A percentile compares a stretch with the other conserved stretches of the same genome.
Evolutionary conservation across 1,140 invertebrate species (phyloP).

Genomic region (Zophobas atratus): DNA sequence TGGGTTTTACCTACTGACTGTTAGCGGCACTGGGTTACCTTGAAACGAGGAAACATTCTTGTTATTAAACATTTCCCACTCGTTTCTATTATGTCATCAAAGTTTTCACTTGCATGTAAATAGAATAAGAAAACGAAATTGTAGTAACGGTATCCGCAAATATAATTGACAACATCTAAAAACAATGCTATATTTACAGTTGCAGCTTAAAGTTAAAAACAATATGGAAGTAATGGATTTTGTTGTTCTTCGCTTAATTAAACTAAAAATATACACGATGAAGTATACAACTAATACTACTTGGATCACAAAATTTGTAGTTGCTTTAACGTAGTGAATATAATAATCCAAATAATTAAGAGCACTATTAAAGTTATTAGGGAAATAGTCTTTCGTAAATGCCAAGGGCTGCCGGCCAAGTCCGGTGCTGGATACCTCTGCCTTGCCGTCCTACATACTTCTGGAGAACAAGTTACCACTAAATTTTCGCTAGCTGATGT

Average conservation of each 20-base stretch:
- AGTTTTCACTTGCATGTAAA: background rate
- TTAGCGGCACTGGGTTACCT: constrained; percentile 33
- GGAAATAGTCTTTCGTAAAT: constrained; percentile 70
- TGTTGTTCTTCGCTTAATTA: constrained; percentile 32
- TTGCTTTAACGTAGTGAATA: constrained; percentile 69
- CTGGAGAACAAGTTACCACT: constrained; percentile 59
- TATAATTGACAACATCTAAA: constrained; percentile 10
- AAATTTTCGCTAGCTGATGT: constrained; percentile 22
- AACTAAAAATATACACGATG: constrained; percentile 10
- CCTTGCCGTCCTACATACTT: constrained; percentile 63
- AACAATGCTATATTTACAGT: constrained; percentile 17
- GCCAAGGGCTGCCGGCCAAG: constrained; percentile 70
- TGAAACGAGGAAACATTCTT: constrained; percentile 35
- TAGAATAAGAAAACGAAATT: constrained; percentile 5
- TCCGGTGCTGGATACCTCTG: constrained; percentile 62
- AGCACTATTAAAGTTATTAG: constrained; percentile 68
- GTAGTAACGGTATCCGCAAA: constrained; percentile 8
- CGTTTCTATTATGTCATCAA: background rate
- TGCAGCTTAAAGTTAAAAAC: constrained; percentile 34
- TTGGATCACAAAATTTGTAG: constrained; percentile 56
- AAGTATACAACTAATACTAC: background rate
- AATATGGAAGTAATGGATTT: constrained; percentile 32
- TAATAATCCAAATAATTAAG: constrained; percentile 69
- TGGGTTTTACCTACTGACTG: constrained; percentile 11
- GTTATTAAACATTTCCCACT: constrained; percentile 11